Base-by-base conservation (phyloP, 2,888 invertebrate species). In the Papilio elwesi region DNA sequence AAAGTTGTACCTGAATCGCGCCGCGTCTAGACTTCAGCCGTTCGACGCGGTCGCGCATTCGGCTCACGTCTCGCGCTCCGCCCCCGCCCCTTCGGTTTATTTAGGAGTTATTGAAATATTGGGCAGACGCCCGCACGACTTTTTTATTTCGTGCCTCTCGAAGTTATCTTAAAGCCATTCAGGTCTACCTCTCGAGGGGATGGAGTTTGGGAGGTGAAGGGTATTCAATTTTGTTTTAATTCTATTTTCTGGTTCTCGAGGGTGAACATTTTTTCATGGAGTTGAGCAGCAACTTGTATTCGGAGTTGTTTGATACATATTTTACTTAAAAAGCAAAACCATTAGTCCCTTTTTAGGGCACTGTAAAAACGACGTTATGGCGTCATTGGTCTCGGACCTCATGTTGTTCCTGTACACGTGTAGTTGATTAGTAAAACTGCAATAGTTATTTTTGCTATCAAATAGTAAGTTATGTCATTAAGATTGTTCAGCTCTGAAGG, bases 51-150 rank as follows among this genome's bases (percentile, higher is more conserved):
- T 49, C 63, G 47, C 13, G 48, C 36, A 73, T 75, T 73, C 70
- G 64, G 49, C 48, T 65, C 75, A 71, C 69, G 71, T 71, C 49
- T 47, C 65, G 65, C 66, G 51, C 63, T 52, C 15, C 16, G 53
- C 70, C 59, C 66, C 52, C 7, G 26, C 55, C 68, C 55, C 55
- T 57, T 49, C 63, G 12, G 47, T 69, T 66, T 69, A 47, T 70
- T 70, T 70, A 66, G 62, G 63, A 66, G 59, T 70, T 70, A 70
- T 70, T 70, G 70, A 74, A 70, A 70, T 66, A 66, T 66, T 67
- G 53, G 59, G 74, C 67, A 66, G 70, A 70, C 70, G 62, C 63
- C 15, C 26, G 69, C 8, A 65, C 51, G 13, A 51, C 47, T 66
- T 68, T 64, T 68, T 72, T 68, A 51, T 70, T 73, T 52, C 62